A percentile compares a stretch with the other conserved stretches of the same genome.
Evolutionary conservation across 2,113 vertebrate species (phyloP).

Genomic region (Aldabrachelys gigantea): DNA sequence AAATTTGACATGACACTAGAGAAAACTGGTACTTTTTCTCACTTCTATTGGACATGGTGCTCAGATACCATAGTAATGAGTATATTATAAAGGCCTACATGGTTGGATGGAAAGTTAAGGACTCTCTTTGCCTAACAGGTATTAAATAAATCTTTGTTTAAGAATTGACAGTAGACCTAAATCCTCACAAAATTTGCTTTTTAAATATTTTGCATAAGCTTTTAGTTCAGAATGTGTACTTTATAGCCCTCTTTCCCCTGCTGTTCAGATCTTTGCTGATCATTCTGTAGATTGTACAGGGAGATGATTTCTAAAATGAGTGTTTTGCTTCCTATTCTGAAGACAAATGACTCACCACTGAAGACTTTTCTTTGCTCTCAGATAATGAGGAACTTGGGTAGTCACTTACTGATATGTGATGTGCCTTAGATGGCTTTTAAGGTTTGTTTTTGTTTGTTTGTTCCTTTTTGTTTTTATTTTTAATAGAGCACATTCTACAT

Average conservation of each 20-base stretch:
- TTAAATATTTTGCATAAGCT: neutral
- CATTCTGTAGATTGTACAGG: neutral
- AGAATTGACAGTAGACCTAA: neutral
- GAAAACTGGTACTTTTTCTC: neutral
- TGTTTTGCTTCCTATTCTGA: neutral
- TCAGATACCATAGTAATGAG: neutral
- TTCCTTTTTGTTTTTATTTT: neutral
- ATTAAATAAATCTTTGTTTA: neutral
- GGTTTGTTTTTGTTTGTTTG: neutral
- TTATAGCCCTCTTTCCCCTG: neutral
- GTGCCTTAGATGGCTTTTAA: neutral
- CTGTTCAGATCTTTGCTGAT: neutral
- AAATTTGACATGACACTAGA: neutral
- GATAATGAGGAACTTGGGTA: neutral
- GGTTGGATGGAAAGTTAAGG: neutral
- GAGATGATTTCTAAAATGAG: neutral
- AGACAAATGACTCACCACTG: neutral
- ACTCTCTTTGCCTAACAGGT: neutral
- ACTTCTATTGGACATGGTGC: neutral
- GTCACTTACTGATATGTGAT: fast-evolving
- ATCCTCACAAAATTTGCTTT: neutral
- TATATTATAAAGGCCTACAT: neutral
- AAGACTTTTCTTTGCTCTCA: neutral
- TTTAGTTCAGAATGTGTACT: neutral
- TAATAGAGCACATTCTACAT: neutral